A percentile compares a stretch with the other conserved stretches of the same genome.
These are phyloP conservation scores for Poecile montanus DNA, from an alignment of 2,797 vertebrate genomes.

Conservation along the genomic window DNA sequence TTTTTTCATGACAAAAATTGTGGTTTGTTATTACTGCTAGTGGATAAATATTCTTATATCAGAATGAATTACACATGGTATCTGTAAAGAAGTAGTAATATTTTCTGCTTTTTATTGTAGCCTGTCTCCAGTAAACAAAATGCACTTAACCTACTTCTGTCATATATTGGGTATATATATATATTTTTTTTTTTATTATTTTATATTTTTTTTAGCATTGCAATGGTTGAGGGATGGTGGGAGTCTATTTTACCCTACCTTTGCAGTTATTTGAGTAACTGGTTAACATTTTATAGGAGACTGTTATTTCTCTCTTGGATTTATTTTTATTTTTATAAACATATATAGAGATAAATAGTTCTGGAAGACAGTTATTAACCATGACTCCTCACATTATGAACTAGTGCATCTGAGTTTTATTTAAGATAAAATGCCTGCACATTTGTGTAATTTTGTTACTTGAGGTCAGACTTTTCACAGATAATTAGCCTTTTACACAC, in stretches of 20 bases:
- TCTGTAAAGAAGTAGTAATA: slow-evolving; percentile 82
- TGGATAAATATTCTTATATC: slow-evolving; percentile 88
- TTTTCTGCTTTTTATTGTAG: slow-evolving; percentile 82
- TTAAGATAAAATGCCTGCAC: slow-evolving; percentile 81
- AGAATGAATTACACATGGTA: slow-evolving; percentile 84
- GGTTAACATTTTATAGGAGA: slow-evolving; percentile 47
- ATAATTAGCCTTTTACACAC: slow-evolving; percentile 87
- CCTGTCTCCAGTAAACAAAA: slow-evolving; percentile 83
- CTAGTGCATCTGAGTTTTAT: slow-evolving; percentile 77
- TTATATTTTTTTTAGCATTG: not conserved
- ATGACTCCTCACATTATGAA: slow-evolving; percentile 66
- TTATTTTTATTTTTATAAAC: slow-evolving; percentile 48
- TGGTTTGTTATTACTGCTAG: slow-evolving; percentile 87
- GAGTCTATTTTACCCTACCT: slow-evolving; percentile 51
- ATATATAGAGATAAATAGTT: slow-evolving; percentile 37
- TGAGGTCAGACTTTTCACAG: slow-evolving; percentile 85
- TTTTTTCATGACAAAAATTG: slow-evolving; percentile 86
- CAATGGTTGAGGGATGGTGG: not conserved
- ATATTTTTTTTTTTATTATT: slow-evolving; percentile 4
- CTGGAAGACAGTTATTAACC: slow-evolving; percentile 52
- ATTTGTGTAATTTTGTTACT: slow-evolving; percentile 82
- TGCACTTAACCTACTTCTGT: slow-evolving; percentile 84
- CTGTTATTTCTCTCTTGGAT: not conserved
- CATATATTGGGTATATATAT: slow-evolving; percentile 38
- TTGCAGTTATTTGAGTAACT: slow-evolving; percentile 58